Conservation (phyloP, 2,113 vertebrate genomes). For the Microtus richardsoni region DNA sequence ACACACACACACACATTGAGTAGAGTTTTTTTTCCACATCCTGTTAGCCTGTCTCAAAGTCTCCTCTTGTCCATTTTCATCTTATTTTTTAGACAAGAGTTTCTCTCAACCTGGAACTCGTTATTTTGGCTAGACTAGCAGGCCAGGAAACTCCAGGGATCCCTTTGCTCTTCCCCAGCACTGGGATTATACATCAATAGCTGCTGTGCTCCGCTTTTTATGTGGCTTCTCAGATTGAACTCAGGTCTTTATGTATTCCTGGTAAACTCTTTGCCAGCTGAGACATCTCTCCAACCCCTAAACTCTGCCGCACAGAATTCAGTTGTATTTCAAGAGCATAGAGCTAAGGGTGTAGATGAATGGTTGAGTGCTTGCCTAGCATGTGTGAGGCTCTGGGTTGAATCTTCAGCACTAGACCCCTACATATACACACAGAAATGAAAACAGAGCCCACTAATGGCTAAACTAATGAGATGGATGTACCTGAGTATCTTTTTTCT, state of each 20-base stretch:
- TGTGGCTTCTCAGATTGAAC: background rate
- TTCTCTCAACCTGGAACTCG: background rate
- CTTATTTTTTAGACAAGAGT: background rate
- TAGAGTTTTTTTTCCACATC: background rate
- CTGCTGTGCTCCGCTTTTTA: background rate
- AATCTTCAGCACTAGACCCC: background rate
- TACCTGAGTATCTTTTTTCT: background rate
- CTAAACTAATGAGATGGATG: background rate
- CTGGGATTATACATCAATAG: background rate
- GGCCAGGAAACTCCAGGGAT: background rate
- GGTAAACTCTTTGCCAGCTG: background rate
- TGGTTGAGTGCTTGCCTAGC: background rate
- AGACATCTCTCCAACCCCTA: background rate
- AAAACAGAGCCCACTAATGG: background rate
- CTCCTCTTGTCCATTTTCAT: background rate
- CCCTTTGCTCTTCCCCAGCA: background rate
- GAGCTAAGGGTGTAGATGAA: background rate
- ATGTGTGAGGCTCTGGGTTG: background rate
- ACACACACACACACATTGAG: background rate
- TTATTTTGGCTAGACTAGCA: background rate
- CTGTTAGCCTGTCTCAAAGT: background rate
- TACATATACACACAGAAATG: background rate
- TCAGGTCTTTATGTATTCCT: background rate
- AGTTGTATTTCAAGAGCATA: conserved; percentile 35
- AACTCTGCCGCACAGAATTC: background rate